Base-by-base conservation (phyloP, 2,113 vertebrate genomes). In the Xyliphius kryptos region DNA sequence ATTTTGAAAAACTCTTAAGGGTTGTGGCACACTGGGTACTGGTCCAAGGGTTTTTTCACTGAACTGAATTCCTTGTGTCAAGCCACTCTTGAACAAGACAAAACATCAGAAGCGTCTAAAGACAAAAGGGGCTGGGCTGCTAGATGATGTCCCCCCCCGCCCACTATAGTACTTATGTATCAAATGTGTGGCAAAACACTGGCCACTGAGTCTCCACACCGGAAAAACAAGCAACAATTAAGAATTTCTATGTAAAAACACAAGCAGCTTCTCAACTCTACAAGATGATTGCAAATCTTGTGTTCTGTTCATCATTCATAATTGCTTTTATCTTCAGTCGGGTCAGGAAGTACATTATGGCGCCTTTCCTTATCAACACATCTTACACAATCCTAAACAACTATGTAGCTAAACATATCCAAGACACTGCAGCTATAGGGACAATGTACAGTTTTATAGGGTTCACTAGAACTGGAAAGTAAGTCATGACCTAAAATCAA, bases 281-380 rank as follows among this genome's bases (percentile, higher is more conserved):
- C 3, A 3, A 17, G 36, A 19, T 38, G 26, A 37, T 3, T 37
- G 15, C 36, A 19, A 6, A 19, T 13, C 9, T 54, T 37, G 26
- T n/a, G 13, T 46, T 46, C 7, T 40, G 7, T 22, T 7, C 9
- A 11, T 16, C 10, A 55, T 38, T 11, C 6, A 10, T 56, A 56
- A 38, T 13, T 56, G 53, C 16, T 56, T 38, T 38, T 38, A 56
- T 56, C 54, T 36, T 41, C 14, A n/a, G 10, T 37, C 48, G 16
- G 20, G 5, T 40, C 20, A 43, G 49, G 13, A 14, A 15, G 14
- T 41, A 7, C 36, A 16, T 10, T 20, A 14, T 14, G 49, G 15
- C 20, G 61, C 17, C 38, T 9, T 52, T 26, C 37, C n/a, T 52
- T 41, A 62, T 62, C 48, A 62, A 52, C 49, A 49, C 22, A 43